phyloP scores from a whole-genome alignment of 2,888 invertebrate species.

The Rhingia campestris region DNA sequence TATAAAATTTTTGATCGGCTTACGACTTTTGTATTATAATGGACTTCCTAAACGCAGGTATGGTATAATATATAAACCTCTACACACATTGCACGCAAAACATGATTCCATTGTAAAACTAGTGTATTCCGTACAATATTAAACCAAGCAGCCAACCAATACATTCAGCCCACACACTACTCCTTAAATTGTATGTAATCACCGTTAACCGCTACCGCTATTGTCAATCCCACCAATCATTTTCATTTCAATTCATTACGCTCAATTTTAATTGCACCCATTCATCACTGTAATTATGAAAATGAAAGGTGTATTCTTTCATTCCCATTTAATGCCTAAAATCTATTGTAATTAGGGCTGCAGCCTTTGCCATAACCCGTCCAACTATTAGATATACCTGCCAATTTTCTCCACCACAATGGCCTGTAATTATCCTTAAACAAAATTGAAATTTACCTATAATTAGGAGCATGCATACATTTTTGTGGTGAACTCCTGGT shows the following conservation, averaged over 20 bases:
- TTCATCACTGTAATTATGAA: constrained; percentile 44
- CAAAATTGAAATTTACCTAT: constrained; percentile 64
- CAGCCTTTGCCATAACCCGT: neutral
- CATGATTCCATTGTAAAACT: no score
- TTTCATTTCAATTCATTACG: constrained; percentile 34
- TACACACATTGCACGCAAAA: no score
- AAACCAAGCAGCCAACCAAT: no score
- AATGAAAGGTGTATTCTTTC: constrained; percentile 45
- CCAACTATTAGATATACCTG: constrained; percentile 40
- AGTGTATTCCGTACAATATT: no score
- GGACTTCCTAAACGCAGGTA: no score
- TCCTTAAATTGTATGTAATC: constrained; percentile 14
- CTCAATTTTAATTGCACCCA: constrained; percentile 49
- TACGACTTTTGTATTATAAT: no score
- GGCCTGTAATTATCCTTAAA: constrained; percentile 65
- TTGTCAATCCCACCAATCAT: constrained; percentile 9
- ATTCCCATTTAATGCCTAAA: constrained; percentile 36
- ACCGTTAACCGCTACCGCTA: neutral
- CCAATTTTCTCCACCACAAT: constrained; percentile 63
- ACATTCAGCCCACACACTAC: no score
- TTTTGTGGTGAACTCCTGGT: constrained; percentile 14
- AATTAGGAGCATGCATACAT: constrained; percentile 58
- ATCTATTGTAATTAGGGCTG: constrained; percentile 25
- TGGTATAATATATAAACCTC: no score
- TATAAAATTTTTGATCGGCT: no score